phyloP scores from a whole-genome alignment of 1,140 invertebrate species.

The Pantala flavescens region DNA sequence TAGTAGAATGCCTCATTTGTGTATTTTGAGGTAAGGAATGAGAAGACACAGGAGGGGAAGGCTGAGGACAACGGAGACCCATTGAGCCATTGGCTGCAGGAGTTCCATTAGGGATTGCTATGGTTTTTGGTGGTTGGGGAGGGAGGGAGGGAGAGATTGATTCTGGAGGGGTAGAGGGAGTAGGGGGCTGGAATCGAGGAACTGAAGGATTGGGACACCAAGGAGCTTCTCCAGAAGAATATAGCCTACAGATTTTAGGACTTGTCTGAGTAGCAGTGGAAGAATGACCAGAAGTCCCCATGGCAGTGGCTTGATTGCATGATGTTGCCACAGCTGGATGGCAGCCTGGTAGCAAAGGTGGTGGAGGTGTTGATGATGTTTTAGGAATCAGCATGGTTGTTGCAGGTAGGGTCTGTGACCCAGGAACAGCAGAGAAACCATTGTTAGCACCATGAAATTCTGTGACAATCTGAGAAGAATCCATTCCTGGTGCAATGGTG shows the following conservation, averaged over 20 bases:
- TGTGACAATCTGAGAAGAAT: neutral
- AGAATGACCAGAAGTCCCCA: neutral
- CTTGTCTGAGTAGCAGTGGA: slow-evolving; percentile 12
- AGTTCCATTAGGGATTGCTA: neutral
- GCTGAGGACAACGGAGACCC: neutral
- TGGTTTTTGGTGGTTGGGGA: neutral
- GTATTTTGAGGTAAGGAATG: neutral
- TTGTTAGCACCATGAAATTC: neutral
- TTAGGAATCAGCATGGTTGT: neutral
- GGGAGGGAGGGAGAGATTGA: slow-evolving; percentile 12
- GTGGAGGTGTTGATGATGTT: neutral
- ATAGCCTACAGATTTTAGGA: slow-evolving; percentile 1
- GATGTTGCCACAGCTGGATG: neutral
- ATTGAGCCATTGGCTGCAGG: neutral
- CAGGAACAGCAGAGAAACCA: neutral
- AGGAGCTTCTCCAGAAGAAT: neutral
- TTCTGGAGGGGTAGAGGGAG: slow-evolving; percentile 13
- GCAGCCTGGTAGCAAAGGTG: neutral
- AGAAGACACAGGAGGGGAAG: neutral
- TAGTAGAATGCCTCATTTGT: slow-evolving; percentile 21
- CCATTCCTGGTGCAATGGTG: neutral
- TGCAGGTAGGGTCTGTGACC: neutral
- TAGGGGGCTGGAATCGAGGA: slow-evolving; percentile 15
- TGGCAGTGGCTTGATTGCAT: neutral
- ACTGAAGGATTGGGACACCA: slow-evolving; percentile 14